phyloP scores from a whole-genome alignment of 1,140 invertebrate genomes.

The Lucilia cuprina region DNA sequence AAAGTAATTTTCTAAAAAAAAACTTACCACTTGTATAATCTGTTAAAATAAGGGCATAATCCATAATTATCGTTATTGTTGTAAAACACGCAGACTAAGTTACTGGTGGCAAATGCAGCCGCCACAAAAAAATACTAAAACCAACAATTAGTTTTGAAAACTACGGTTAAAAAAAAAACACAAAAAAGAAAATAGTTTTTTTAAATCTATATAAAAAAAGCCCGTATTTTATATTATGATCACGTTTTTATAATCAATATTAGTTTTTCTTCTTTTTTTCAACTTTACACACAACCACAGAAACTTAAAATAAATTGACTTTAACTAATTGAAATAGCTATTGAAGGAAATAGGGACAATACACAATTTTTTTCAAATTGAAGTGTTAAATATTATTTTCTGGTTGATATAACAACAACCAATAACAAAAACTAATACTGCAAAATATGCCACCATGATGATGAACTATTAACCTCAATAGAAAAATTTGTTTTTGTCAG shows the following conservation, averaged over 20 bases:
- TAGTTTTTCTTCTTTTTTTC: background rate
- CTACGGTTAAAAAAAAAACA: background rate
- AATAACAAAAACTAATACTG: background rate
- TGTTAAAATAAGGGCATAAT: constrained; percentile 38
- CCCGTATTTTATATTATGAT: background rate
- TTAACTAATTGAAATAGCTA: background rate
- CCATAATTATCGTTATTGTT: constrained; percentile 34
- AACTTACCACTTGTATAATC: constrained; percentile 39
- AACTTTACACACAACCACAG: background rate
- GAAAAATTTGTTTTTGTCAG: background rate
- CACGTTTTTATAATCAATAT: constrained; percentile 10
- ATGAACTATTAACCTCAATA: constrained; percentile 7
- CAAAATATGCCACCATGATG: background rate
- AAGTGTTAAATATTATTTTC: background rate
- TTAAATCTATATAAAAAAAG: background rate
- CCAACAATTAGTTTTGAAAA: background rate
- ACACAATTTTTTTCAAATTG: background rate
- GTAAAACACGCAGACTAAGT: background rate
- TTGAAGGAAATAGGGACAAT: too few species aligned
- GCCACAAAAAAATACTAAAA: background rate
- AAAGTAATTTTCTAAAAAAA: background rate
- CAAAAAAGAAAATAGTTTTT: background rate
- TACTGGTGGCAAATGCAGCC: background rate
- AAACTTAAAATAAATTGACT: background rate
- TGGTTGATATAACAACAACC: background rate